Conservation (phyloP, 2,113 vertebrate genomes). For the Xyrauchen texanus region DNA sequence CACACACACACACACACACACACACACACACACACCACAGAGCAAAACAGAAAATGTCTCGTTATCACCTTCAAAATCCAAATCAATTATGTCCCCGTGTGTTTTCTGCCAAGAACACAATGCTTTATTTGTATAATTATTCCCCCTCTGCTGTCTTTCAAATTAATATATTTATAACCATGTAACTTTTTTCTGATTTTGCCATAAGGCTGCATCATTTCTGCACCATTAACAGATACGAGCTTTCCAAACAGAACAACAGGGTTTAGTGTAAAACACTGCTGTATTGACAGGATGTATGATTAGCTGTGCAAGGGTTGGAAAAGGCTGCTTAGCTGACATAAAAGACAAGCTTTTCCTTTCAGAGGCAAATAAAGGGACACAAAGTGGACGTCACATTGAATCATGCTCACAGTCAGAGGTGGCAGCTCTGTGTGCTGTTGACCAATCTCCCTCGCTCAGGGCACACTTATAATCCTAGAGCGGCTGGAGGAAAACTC, state of each 20-base stretch:
- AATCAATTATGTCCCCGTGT: conserved; percentile 62
- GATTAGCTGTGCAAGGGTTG: conserved; percentile 37
- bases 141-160: conserved; percentile 24
- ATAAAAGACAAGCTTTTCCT: conserved; percentile 50
- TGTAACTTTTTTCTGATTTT: conserved; percentile 51
- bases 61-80: conserved; percentile 69
- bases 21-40: no score
- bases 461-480: conserved; percentile 45
- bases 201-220: conserved; percentile 46
- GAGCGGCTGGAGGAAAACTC: conserved; percentile 5
- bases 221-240: conserved; percentile 53
- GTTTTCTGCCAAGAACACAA: conserved; percentile 56
- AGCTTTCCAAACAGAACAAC: conserved; percentile 42
- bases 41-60: conserved; percentile 58
- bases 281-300: conserved; percentile 49
- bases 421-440: conserved; percentile 27
- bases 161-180: conserved; percentile 47
- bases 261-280: conserved; percentile 50
- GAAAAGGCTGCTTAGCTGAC: conserved; percentile 29
- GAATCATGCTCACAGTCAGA: conserved; percentile 49
- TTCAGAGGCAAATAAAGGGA: conserved; percentile 54
- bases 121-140: conserved; percentile 56
- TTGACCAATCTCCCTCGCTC: conserved; percentile 48
- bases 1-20: conserved; percentile 26
- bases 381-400: conserved; percentile 50